Evolutionary conservation across 2,113 vertebrate species (phyloP), one percentile per base, ranked within the genome.

Genomic region (Megaceryle torquata): DNA sequence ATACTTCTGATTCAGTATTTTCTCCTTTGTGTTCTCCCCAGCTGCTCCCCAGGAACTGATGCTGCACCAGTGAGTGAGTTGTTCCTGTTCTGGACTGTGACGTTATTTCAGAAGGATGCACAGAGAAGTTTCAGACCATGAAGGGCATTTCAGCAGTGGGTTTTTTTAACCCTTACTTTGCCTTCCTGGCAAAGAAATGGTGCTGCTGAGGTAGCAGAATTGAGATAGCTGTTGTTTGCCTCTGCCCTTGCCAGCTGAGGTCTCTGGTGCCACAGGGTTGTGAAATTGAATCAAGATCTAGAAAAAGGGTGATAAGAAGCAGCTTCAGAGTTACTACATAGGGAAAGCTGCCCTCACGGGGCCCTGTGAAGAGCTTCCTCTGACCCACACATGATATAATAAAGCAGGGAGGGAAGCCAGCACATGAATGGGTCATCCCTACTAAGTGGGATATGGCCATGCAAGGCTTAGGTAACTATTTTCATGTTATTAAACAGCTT

Each of bases 71-170:
- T 51, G 94, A 95, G 83, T 21, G 91, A 94, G 67, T 72, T 89
- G 83, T 93, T 96, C 86, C 93, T 95, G 92, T 93, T 96, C 92
- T 76, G 89, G 95, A 64, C 33, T 46, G 33, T 91, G 94, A 93
- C 91, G 89, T 82, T 95, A 93, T 95, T 90, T 89, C 86, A 83
- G 86, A 95, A 88, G 81, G 94, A 88, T 84, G 81, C 81, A 60
- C 26, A 33, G 56, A 83, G 76, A 86, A 93, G 60, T 51, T 72
- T 83, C 37, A 84, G 91, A 76, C 88, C 64, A 84, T 2, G 46
- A 94, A 90, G 64, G 68, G 69, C 64, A 81, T 83, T 94, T 86
- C 41, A 60, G 60, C 35, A 78, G 72, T 35, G 46, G 41, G 41
- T 33, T 68, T 72, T 89, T 86, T 96, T 93, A 96, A 97, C 94